Base-by-base conservation (phyloP, 2,113 vertebrate species). In the Nothoprocta pentlandii region DNA sequence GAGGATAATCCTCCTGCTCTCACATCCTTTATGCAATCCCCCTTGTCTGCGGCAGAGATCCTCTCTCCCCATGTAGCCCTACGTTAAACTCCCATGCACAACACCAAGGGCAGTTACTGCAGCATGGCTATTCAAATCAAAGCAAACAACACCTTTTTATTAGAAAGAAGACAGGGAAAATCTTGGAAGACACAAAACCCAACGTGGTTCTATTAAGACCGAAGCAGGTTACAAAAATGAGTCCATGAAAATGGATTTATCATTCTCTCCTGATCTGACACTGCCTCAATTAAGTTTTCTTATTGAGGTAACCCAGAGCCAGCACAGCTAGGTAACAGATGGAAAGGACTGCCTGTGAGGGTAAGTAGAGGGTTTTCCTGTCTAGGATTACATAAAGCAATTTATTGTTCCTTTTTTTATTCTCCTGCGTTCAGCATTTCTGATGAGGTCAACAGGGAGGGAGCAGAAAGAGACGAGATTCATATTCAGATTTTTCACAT, bases 361-460 rank as follows among this genome's bases (percentile, higher is more conserved):
- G 58, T 49, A 84, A 69, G 36, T 2, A 67, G 44, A 46, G 89
- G 53, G 77, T 23, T 85, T 71, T 85, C 91, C 89, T 66, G 70
- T 73, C 89, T 85, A 62, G 6, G 89, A 70, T 51, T 64, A 83
- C 69, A 80, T 3, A 71, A 85, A 94, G 87, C 74, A 47, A 87
- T 89, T 92, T 86, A 75, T 90, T 93, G 86, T 89, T 63, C 84
- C 62, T 76, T 89, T 67, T 75, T 64, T 30, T 39, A 39, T 39
- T 44, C 15, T 63, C 90, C 21, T 15, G 47, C 56, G 12, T 39
- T 91, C 80, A 19, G 74, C 2, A 36, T 9, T 93, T n/a, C 62
- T 81, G 94, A 90, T 2, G 70, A 80, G 95, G 95, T 96, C 94
- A 87, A 23, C n/a, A 23, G 73, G 76, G 53, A 69, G 17, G 62